These are phyloP conservation scores for Mustela nigripes DNA, from an alignment of 2,113 vertebrate species.

Conservation along the genomic window DNA sequence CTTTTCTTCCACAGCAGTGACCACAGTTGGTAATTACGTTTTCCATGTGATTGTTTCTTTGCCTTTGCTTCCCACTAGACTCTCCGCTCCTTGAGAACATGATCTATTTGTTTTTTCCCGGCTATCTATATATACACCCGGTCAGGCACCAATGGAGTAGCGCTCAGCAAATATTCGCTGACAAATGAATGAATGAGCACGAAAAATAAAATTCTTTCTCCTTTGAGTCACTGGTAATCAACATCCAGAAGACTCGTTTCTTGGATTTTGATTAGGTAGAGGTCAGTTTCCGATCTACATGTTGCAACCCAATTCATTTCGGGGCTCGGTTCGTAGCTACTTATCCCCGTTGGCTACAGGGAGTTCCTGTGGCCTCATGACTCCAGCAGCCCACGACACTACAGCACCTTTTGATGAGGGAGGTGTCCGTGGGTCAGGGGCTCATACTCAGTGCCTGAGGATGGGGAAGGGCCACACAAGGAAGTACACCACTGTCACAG, in stretches of 20 bases:
- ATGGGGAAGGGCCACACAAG: not conserved
- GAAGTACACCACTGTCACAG: rapidly evolving
- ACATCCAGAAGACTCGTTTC: not conserved
- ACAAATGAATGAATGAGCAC: not conserved
- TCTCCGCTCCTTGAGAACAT: not conserved
- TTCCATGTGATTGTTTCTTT: not conserved
- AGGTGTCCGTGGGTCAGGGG: not conserved
- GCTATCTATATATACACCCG: too few relatives aligned
- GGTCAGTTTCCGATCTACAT: not conserved
- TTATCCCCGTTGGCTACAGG: not conserved
- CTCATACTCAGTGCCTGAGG: not conserved
- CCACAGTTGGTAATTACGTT: not conserved
- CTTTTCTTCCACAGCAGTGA: not conserved
- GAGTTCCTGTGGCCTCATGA: too few relatives aligned
- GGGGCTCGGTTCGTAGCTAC: not conserved
- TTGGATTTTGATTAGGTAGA: not conserved
- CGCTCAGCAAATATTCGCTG: not conserved
- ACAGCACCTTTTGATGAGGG: not conserved
- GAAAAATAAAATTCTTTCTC: not conserved
- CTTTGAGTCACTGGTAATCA: not conserved
- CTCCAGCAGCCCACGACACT: not conserved
- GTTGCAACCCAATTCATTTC: not conserved
- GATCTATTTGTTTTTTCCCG: not conserved
- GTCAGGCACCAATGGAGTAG: not conserved
- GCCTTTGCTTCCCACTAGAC: not conserved